Conservation (phyloP, 2,113 vertebrate genomes). For the Poeciliopsis turrubarensis region DNA sequence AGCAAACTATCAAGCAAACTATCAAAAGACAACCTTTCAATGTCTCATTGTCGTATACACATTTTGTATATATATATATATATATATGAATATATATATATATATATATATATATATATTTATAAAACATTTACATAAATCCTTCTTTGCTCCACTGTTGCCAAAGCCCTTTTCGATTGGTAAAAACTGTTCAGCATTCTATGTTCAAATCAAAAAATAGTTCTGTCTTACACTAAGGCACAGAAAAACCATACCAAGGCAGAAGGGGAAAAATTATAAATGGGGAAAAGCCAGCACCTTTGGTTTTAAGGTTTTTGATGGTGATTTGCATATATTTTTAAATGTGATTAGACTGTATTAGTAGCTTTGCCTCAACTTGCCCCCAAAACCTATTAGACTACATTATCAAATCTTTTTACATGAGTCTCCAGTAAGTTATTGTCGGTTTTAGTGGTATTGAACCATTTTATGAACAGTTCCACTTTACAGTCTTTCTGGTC, state of each 20-base stretch:
- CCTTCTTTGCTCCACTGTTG: constrained; percentile 68
- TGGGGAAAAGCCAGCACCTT: constrained; percentile 68
- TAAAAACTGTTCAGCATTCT: constrained; percentile 53
- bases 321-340: constrained; percentile 20
- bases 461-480: constrained; percentile 14
- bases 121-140: constrained; percentile 78
- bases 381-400: constrained; percentile 22
- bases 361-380: constrained; percentile 24
- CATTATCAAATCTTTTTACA: constrained; percentile 18
- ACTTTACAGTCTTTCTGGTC: constrained; percentile 13
- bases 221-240: constrained; percentile 42
- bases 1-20: constrained; percentile 32
- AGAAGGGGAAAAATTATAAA: constrained; percentile 34
- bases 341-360: constrained; percentile 16
- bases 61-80: constrained; percentile 65
- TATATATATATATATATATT: constrained; percentile 71
- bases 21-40: constrained; percentile 50
- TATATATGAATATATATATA: constrained; percentile 66
- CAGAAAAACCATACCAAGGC: constrained; percentile 55
- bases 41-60: constrained; percentile 71
- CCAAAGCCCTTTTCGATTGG: constrained; percentile 59
- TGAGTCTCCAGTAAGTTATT: constrained; percentile 12
- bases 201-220: constrained; percentile 42
- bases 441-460: constrained; percentile 21
- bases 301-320: constrained; percentile 69